Base-by-base conservation (phyloP, 2,888 invertebrate species). In the Callosobruchus maculatus region DNA sequence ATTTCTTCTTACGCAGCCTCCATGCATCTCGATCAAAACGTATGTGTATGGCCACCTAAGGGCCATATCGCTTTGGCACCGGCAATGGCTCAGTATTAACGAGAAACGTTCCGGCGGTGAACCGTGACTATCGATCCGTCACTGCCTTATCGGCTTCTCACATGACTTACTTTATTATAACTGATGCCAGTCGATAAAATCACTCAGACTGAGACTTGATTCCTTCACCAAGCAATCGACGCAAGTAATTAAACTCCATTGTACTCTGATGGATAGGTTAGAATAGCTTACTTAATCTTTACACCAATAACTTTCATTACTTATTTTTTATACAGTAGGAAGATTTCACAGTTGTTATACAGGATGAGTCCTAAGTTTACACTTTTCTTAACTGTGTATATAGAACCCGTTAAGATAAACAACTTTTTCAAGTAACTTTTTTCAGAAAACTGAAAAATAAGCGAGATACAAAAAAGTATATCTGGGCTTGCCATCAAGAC, bases 91-190 rank as follows among this genome's bases (percentile, higher is more conserved):
- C 30, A 30, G 67, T 71, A 69, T 68, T 68, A 21, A 68, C 68
- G 68, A 68, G 68, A 68, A 21, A 68, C 22, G 67, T 76, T 67
- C 73, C 49, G 75, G 78, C 75, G 77, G 78, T 78, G 78, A 84
- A 81, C 78, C 81, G 80, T 82, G 81, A 81, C 82, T 85, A 85
- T 85, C 83, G 85, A 85, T 84, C 83, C 80, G 77, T 76, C 76
- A 79, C 78, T 75, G 81, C 81, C 83, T 85, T 85, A 85, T 85
- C 85, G 81, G 80, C 78, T 84, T 85, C 83, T 83, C 84, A 84
- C 85, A 85, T 85, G 85, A 83, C 83, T 83, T 83, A 82, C 80
- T 84, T 82, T 81, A 83, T 83, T 83, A 68, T 68, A 68, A 80
- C 76, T 73, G 75, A 74, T 67, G 73, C 75, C 73, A 69, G 67